Conservation (phyloP, 2,888 invertebrate genomes). For the Cyclophora punctaria region DNA sequence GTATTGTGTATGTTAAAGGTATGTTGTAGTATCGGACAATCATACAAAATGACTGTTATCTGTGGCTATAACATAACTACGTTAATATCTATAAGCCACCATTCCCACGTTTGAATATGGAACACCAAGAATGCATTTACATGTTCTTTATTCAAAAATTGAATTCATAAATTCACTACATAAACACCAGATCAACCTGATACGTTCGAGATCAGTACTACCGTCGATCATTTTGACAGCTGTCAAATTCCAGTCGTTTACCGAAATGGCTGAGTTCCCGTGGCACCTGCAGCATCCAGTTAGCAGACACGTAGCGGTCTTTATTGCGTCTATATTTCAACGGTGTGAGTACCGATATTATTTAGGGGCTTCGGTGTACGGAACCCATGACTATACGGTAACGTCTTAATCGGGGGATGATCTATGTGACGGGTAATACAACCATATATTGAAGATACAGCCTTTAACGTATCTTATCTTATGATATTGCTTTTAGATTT, state of each 20-base stretch:
- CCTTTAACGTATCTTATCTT: too few species aligned
- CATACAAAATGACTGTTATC: too few species aligned
- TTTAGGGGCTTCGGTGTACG: constrained; percentile 36
- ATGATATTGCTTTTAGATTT: too few species aligned
- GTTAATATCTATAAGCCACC: too few species aligned
- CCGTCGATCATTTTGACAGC: constrained; percentile 4
- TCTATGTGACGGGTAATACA: constrained; percentile 18
- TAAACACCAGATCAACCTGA: constrained; percentile 6
- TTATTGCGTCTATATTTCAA: constrained; percentile 58
- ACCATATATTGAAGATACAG: too few species aligned
- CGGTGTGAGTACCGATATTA: constrained; percentile 37
- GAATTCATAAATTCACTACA: too few species aligned
- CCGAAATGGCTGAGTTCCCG: constrained; percentile 5
- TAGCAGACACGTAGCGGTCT: constrained; percentile 24
- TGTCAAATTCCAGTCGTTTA: constrained; percentile 6
- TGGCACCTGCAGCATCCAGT: constrained; percentile 6
- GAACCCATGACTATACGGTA: constrained; percentile 26
- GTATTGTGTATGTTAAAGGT: constrained; percentile 20
- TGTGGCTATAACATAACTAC: too few species aligned
- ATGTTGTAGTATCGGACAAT: too few species aligned
- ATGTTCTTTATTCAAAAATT: too few species aligned
- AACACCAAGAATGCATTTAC: too few species aligned
- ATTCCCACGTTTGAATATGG: too few species aligned
- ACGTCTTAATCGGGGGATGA: constrained; percentile 37
- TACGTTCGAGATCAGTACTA: not conserved